A percentile compares a stretch with the other conserved stretches of the same genome.
These are phyloP conservation scores for Rhizoglyphus robini DNA, from an alignment of 1,140 invertebrate species.

Conservation along the genomic window DNA sequence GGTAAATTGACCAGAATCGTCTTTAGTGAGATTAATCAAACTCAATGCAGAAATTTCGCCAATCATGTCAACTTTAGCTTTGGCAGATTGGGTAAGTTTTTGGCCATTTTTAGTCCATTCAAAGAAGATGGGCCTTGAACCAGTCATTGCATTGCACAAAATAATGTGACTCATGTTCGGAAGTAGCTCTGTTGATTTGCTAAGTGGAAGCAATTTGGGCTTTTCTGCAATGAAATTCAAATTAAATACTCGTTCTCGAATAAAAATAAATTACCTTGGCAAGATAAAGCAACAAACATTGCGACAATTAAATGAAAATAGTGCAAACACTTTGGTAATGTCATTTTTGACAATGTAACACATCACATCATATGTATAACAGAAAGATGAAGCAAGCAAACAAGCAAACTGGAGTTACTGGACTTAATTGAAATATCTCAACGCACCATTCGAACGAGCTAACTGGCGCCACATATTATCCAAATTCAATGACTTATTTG, in stretches of 20 bases:
- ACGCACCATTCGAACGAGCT: background rate
- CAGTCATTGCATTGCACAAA: background rate
- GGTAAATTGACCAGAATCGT: constrained; percentile 62
- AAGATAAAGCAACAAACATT: background rate
- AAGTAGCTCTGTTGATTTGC: no score
- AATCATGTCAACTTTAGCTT: background rate
- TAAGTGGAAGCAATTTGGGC: no score
- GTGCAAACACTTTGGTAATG: background rate
- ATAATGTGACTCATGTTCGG: background rate
- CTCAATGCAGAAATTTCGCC: constrained; percentile 52
- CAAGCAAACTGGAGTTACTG: background rate
- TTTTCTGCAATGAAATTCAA: no score
- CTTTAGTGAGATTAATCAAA: constrained; percentile 44
- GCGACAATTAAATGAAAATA: background rate
- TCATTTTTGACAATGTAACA: background rate
- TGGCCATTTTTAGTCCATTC: constrained; percentile 1
- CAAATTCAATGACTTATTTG: background rate
- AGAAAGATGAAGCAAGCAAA: no score
- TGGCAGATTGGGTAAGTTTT: background rate
- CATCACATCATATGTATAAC: background rate
- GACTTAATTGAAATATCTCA: background rate
- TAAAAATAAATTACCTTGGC: background rate
- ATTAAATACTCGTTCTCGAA: no score
- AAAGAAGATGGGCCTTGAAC: background rate
- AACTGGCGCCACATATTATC: background rate